A percentile compares a stretch with the other conserved stretches of the same genome.
Evolutionary conservation across 1,140 invertebrate species (phyloP).

Genomic region (Ceratosolen solmsi): DNA sequence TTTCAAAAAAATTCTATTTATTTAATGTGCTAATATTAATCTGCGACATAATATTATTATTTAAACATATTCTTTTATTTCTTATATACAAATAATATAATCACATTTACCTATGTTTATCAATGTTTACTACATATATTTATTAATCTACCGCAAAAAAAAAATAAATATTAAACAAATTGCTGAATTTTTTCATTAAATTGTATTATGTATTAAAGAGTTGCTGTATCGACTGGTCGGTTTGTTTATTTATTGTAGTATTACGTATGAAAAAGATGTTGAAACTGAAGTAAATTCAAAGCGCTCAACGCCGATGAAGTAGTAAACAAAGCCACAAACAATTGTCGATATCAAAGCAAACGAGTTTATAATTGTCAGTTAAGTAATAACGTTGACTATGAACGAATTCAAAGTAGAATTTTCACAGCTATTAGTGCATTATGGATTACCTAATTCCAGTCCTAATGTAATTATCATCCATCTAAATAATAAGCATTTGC

Average conservation of each 20-base stretch:
- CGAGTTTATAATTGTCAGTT: neutral
- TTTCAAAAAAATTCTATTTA: no score
- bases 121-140: no score
- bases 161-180: no score
- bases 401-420: conserved; percentile 38
- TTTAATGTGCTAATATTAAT: no score
- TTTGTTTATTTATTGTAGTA: neutral
- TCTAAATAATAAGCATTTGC: neutral
- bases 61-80: no score
- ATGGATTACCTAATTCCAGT: neutral
- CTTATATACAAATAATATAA: no score
- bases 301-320: neutral
- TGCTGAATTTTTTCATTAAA: no score
- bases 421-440: conserved; percentile 23
- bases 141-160: no score
- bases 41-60: no score
- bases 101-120: no score
- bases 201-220: no score
- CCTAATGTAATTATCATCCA: neutral
- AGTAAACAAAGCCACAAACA: conserved; percentile 22
- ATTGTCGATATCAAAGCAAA: neutral
- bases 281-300: neutral
- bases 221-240: no score
- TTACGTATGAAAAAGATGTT: neutral
- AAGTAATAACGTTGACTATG: neutral